Conservation (phyloP, 2,888 invertebrate species). For the Ichneumoninae sp. region DNA sequence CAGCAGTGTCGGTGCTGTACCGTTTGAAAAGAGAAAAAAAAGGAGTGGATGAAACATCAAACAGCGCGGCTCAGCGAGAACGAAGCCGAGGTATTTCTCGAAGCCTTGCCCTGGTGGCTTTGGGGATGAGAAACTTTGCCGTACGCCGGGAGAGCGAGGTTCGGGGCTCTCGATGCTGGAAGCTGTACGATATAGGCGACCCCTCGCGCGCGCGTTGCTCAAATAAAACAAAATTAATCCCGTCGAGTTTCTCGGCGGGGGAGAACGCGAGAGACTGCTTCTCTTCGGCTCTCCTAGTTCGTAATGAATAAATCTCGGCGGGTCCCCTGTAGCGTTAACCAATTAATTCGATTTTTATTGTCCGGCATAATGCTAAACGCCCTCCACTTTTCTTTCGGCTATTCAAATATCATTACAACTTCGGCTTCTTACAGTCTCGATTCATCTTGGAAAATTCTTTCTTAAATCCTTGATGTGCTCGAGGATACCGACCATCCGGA, state of each 20-base stretch:
- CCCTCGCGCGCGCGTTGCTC: slow-evolving; percentile 15
- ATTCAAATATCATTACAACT: slow-evolving; percentile 39
- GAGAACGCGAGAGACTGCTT: slow-evolving; percentile 54
- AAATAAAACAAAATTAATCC: slow-evolving; percentile 69
- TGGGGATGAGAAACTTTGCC: slow-evolving; percentile 65
- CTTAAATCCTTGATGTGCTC: not conserved
- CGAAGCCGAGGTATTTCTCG: slow-evolving; percentile 56
- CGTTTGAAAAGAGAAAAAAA: slow-evolving; percentile 49
- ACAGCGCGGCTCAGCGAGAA: slow-evolving; percentile 61
- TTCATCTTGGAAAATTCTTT: slow-evolving; percentile 19
- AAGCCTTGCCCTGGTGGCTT: slow-evolving; percentile 52
- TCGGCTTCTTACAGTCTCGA: slow-evolving; percentile 31
- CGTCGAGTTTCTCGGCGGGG: slow-evolving; percentile 66
- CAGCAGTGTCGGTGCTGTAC: slow-evolving; percentile 59
- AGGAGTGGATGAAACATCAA: slow-evolving; percentile 61
- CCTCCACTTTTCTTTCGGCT: not conserved
- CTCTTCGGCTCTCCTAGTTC: slow-evolving; percentile 70
- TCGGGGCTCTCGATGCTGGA: slow-evolving; percentile 17
- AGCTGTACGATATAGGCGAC: slow-evolving; percentile 31
- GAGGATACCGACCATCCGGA: not conserved
- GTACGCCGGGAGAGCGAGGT: slow-evolving; percentile 28
- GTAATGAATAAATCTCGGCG: slow-evolving; percentile 78
- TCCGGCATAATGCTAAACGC: slow-evolving; percentile 54
- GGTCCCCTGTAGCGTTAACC: slow-evolving; percentile 75
- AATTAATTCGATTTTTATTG: slow-evolving; percentile 79